Percentiles rank a stretch among this genome's conserved stretches.
Conservation (phyloP, 92 coral and sea anemone genomes). For the Phymanthus crucifer region DNA sequence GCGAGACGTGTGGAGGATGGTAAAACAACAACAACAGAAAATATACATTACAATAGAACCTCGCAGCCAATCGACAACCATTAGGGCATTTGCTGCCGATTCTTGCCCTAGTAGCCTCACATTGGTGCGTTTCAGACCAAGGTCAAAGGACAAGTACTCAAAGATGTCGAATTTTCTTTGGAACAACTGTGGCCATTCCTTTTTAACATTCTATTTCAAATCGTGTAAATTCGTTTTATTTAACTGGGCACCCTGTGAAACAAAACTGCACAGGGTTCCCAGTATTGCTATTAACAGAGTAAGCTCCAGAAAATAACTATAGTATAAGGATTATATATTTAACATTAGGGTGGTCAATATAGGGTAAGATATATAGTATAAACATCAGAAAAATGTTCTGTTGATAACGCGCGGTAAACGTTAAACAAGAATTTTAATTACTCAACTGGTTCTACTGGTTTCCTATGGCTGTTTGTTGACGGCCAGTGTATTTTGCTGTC, state of each 20-base stretch:
- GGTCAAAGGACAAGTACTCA: background rate
- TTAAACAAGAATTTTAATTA: background rate
- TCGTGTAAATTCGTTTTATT: conserved; percentile 2
- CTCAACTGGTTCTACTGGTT: background rate
- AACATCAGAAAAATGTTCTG: background rate
- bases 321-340: conserved; percentile 9
- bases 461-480: background rate
- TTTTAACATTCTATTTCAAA: too few relatives aligned
- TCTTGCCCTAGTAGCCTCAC: background rate
- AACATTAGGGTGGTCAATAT: conserved; percentile 11
- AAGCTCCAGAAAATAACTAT: background rate
- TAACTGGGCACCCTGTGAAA: conserved; percentile 10
- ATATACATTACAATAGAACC: background rate
- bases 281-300: conserved; percentile 3
- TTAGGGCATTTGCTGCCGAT: too few relatives aligned
- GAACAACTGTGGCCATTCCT: too few relatives aligned
- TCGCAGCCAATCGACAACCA: background rate
- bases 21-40: background rate
- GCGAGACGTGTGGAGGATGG: conserved; percentile 58
- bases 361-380: background rate
- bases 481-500: too few relatives aligned
- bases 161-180: background rate
- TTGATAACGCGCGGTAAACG: conserved; percentile 12
- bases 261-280: conserved; percentile 10
- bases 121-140: background rate